Evolutionary conservation across 2,888 invertebrate genomes (phyloP).

Genomic region (Bugula neritina): DNA sequence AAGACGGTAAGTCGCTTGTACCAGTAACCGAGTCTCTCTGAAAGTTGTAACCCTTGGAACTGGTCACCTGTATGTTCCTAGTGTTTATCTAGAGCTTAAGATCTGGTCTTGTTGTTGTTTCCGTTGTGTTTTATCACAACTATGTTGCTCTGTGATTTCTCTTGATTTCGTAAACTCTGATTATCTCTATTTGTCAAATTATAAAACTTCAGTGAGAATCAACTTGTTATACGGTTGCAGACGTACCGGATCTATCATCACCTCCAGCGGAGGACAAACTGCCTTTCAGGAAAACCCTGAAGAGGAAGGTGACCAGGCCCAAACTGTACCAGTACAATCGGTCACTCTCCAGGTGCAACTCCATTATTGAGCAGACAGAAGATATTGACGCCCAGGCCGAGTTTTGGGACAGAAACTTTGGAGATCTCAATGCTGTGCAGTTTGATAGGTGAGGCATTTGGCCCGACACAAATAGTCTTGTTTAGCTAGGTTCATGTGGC

Average conservation of each 20-base stretch:
- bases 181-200: too few species aligned
- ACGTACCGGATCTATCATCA: not conserved
- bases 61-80: too few species aligned
- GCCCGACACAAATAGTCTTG: not conserved
- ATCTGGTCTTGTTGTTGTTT: too few species aligned
- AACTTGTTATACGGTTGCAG: too few species aligned
- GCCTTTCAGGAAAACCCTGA: not conserved
- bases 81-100: too few species aligned
- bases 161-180: too few species aligned
- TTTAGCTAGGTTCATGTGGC: not conserved
- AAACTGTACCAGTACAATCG: constrained; percentile 18
- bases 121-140: too few species aligned
- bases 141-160: too few species aligned
- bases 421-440: constrained; percentile 29
- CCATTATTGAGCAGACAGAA: constrained; percentile 23
- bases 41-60: too few species aligned
- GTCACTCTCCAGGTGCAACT: constrained; percentile 23
- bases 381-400: constrained; percentile 28
- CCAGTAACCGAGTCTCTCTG: too few species aligned
- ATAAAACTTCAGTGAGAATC: too few species aligned
- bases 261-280: not conserved
- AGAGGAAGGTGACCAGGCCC: constrained; percentile 5
- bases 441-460: constrained; percentile 32
- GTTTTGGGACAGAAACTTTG: constrained; percentile 35
- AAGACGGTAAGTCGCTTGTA: constrained; percentile 19